Evolutionary conservation across 1,140 invertebrate species (phyloP).

Genomic region (Pseudomyrmex gracilis): DNA sequence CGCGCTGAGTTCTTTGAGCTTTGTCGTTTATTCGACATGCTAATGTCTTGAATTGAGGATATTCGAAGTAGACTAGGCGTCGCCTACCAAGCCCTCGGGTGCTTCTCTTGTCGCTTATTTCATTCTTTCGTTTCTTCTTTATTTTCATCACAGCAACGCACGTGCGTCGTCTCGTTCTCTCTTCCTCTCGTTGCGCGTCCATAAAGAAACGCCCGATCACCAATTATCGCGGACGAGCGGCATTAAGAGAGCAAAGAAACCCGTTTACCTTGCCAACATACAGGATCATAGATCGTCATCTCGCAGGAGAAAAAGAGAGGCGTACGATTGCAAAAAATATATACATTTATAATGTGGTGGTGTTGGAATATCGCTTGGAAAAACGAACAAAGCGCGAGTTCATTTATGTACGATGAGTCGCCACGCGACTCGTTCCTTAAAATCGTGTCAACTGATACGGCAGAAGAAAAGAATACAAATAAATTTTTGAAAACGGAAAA

Average conservation of each 20-base stretch:
- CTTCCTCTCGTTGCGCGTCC: conserved; percentile 22
- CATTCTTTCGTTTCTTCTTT: conserved; percentile 39
- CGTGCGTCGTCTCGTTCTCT: conserved; percentile 38
- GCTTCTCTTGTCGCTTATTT: conserved; percentile 63
- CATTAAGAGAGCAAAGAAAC: conserved; percentile 72
- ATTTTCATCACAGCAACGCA: conserved; percentile 1
- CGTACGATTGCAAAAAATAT: conserved; percentile 32
- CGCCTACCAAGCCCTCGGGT: conserved; percentile 75
- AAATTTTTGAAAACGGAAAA: neutral
- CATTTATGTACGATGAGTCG: neutral
- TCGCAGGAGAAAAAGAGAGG: neutral
- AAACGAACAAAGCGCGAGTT: neutral
- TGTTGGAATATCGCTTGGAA: neutral
- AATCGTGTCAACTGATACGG: neutral
- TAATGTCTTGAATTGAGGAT: conserved; percentile 69
- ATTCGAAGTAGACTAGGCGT: conserved; percentile 76
- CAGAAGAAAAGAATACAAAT: neutral
- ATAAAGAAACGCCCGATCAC: conserved; percentile 61
- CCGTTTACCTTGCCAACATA: conserved; percentile 74
- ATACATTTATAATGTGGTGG: neutral
- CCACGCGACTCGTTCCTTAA: neutral
- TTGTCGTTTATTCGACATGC: conserved; percentile 69
- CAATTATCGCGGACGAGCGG: conserved; percentile 69
- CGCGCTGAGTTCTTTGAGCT: conserved; percentile 35
- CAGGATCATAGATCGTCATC: conserved; percentile 54